Conservation (phyloP, 2,888 invertebrate genomes). For the Lasius platythorax region DNA sequence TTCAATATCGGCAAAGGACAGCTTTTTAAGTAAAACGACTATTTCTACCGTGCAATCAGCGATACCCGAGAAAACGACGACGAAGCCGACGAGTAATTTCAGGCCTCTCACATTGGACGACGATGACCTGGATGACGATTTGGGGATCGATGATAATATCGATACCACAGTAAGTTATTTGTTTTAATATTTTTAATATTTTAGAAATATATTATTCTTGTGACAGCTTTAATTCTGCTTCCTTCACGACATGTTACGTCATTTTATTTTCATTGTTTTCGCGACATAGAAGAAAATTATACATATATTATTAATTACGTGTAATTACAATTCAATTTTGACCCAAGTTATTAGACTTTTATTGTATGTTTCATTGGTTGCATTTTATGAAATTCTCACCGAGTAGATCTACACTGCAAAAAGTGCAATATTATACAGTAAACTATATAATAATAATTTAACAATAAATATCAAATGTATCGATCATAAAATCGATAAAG, state of each 20-base stretch:
- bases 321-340: neutral
- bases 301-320: neutral
- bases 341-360: neutral
- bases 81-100: conserved; percentile 75
- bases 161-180: conserved; percentile 89
- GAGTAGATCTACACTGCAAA: neutral
- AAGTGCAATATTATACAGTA: neutral
- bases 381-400: neutral
- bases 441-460: neutral
- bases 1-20: conserved; percentile 69
- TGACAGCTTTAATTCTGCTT: too few relatives aligned
- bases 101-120: conserved; percentile 86
- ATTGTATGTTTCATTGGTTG: neutral
- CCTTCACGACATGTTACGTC: neutral
- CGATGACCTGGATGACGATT: conserved; percentile 93
- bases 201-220: neutral
- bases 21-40: conserved; percentile 27
- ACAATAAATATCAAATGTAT: neutral
- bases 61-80: conserved; percentile 67
- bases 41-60: conserved; percentile 11
- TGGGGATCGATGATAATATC: conserved; percentile 93
- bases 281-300: neutral
- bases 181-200: neutral
- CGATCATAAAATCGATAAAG: conserved; percentile 18
- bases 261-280: neutral